Evolutionary conservation across 2,113 vertebrate genomes (phyloP), one percentile per base, ranked within the genome.

Genomic region (Oreocharis arfaki): DNA sequence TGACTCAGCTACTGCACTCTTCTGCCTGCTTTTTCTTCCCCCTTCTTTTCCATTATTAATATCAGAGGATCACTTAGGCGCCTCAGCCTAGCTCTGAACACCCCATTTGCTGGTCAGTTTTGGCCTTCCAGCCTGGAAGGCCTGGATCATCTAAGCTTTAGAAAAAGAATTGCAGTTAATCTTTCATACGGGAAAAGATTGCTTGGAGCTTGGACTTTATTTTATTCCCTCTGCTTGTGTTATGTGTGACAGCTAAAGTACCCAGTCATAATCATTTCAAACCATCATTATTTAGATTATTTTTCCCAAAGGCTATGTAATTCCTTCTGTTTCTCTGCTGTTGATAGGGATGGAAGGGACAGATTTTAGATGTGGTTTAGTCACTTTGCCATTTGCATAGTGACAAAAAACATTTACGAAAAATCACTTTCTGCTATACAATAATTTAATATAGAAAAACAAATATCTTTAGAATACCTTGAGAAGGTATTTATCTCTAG

Each of bases 1-100:
- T 90, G 64, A 92, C 85, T 95, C 83, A 90, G 95, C 87, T 89
- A 75, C 92, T 96, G 84, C 56, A 13, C 53, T 79, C 35, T 21
- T 59, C 30, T 80, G 75, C 26, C 71, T 86, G 49, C 32, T 5
- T 59, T 49, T 39, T 56, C 13, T 4, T 8, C 18, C 3, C 4
- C 1, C 7, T 6, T 10, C 2, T 78, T 80, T 73, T 44, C 26
- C 9, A 64, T 80, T 87, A 37, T 69, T 90, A 89, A 11, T 85
- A 49, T 47, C 41, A 47, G 76, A 85, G 49, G 17, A 64, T 79
- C 71, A 47, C 19, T 80, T n/a, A 4, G 32, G 37, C 33, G 20
- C 16, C 65, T 67, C 22, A 47, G 19, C 47, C 55, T 27, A 4
- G 20, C 9, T 85, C 67, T 67, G 64, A 76, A 41, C 56, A 50